Base-by-base conservation (phyloP, 2,888 invertebrate species). In the Hypercompe scribonia region DNA sequence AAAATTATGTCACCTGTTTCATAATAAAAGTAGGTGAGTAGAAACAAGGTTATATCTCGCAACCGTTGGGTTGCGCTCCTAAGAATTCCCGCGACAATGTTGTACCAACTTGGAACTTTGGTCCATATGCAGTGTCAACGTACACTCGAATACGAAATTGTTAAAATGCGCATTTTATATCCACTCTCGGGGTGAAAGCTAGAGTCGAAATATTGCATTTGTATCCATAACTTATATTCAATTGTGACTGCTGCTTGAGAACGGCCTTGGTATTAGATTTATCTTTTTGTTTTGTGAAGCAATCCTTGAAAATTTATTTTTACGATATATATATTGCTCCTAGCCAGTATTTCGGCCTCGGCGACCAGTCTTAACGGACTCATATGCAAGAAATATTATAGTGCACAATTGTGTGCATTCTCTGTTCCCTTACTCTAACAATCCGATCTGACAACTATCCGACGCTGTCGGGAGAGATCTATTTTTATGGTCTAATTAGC, bases 1-100 rank as follows among this genome's bases (percentile, higher is more conserved):
- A 68, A 36, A 66, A 76, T 67, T 50, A 50, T 76, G 70, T 72
- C 81, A 80, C 67, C 73, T 77, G 76, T 77, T 79, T 78, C 66
- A 78, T 80, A 81, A 81, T 82, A 86, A 84, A 79, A 78, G 72
- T 65, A 68, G 77, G 80, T 75, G 70, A 75, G 54, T 67, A 78
- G 83, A 81, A 88, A 87, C 82, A 84, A 84, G 80, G 86, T 88
- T 86, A 86, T 81, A 86, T 87, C 86, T 88, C 86, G 84, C 85
- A 85, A 80, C 81, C 76, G 81, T 83, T 81, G 80, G 80, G 80
- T 83, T 72, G 77, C 74, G 71, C 83, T 84, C 78, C 76, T 79
- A 75, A 82, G 82, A 80, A 83, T 81, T 83, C 82, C 81, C 78
- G 81, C 81, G 86, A 88, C 86, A 87, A 78, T 87, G 86, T 86